phyloP scores from a whole-genome alignment of 2,113 vertebrate genomes.

The Synchiropus splendidus region DNA sequence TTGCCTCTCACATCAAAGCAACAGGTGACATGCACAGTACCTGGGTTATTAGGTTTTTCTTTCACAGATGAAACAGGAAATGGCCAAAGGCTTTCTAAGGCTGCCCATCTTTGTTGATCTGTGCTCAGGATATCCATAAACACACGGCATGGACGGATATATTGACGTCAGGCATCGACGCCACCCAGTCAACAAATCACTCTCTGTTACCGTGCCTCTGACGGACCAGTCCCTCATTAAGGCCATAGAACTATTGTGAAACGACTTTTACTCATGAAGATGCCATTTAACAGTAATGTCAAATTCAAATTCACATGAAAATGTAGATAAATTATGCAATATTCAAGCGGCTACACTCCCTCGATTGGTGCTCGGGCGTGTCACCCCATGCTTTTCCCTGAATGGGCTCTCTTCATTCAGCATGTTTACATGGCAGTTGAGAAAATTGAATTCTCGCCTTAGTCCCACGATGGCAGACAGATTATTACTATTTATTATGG shows the following conservation, averaged over 20 bases:
- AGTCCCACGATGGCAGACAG: no score
- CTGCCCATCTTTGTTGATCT: slow-evolving; percentile 21
- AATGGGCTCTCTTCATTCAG: no score
- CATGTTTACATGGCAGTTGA: no score
- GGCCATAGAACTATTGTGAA: slow-evolving; percentile 38
- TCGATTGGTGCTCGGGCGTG: no score
- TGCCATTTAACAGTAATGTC: slow-evolving; percentile 38
- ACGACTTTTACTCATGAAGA: slow-evolving; percentile 39
- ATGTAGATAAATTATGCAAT: no score
- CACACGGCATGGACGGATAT: slow-evolving; percentile 5
- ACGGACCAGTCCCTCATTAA: slow-evolving; percentile 30
- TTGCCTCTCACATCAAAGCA: not conserved
- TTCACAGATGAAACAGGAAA: not conserved
- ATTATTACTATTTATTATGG: no score
- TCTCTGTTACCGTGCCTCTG: slow-evolving; percentile 23
- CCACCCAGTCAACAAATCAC: slow-evolving; percentile 29
- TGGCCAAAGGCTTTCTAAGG: slow-evolving; percentile 1
- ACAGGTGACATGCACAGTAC: no score
- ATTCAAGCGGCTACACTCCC: no score
- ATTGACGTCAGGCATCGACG: slow-evolving; percentile 20
- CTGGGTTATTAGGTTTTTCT: no score
- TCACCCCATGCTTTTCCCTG: no score
- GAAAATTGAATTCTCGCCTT: no score
- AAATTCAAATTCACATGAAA: no score
- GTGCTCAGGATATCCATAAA: slow-evolving; percentile 22